These are phyloP conservation scores for Ormyrus pomaceus DNA, from an alignment of 2,888 invertebrate species.

Conservation along the genomic window DNA sequence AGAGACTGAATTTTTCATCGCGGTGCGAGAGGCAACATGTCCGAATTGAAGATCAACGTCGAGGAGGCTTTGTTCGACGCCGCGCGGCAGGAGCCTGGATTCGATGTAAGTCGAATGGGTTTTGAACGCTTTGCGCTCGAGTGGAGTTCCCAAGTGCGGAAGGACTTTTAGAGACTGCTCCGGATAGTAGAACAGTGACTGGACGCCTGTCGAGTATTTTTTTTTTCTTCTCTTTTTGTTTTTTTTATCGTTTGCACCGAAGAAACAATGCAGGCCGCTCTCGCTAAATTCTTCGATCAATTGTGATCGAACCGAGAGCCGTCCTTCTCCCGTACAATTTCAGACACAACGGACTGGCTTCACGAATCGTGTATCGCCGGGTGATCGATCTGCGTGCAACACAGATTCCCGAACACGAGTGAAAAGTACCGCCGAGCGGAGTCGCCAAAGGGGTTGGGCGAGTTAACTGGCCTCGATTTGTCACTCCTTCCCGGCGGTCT, in stretches of 20 bases:
- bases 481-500: constrained; percentile 9
- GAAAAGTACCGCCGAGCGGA: neutral
- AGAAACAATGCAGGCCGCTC: too few relatives aligned
- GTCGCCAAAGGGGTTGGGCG: constrained; percentile 2
- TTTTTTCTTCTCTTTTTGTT: too few relatives aligned
- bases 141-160: too few relatives aligned
- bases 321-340: too few relatives aligned
- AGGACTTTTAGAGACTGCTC: neutral
- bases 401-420: neutral
- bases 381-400: neutral
- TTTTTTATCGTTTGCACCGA: too few relatives aligned
- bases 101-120: constrained; percentile 35
- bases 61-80: constrained; percentile 34
- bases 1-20: too few relatives aligned
- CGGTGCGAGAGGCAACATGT: constrained; percentile 41
- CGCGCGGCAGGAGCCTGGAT: constrained; percentile 22
- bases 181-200: too few relatives aligned
- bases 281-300: too few relatives aligned
- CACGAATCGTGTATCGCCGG: neutral
- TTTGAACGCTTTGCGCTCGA: too few relatives aligned
- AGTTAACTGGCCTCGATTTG: constrained; percentile 33
- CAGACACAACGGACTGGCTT: neutral
- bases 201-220: too few relatives aligned
- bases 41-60: constrained; percentile 44
- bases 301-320: too few relatives aligned